phyloP scores from a whole-genome alignment of 2,888 invertebrate genomes.

The Sicus ferrugineus region DNA sequence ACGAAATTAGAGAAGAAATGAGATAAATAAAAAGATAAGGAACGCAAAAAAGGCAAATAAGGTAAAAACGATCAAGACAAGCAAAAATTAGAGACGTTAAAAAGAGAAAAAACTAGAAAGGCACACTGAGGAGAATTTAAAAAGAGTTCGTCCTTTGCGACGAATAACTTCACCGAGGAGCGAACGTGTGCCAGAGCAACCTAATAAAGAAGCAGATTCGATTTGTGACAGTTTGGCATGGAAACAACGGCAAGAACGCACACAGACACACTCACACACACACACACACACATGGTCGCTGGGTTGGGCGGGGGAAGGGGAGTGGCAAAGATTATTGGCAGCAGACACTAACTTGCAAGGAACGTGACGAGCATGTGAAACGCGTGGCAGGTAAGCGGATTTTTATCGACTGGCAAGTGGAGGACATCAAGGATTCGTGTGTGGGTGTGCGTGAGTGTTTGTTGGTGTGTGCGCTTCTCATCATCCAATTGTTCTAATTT shows the following conservation, averaged over 20 bases:
- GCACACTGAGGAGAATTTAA: background rate
- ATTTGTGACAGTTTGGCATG: constrained; percentile 19
- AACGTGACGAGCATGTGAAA: constrained; percentile 55
- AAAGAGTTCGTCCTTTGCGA: background rate
- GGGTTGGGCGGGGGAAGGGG: background rate
- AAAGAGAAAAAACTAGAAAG: background rate
- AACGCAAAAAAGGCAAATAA: background rate
- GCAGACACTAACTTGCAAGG: constrained; percentile 50
- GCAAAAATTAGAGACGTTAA: background rate
- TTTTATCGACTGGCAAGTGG: background rate
- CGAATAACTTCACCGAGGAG: background rate
- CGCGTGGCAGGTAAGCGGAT: constrained; percentile 12
- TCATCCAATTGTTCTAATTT: constrained; percentile 28
- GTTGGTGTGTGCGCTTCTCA: background rate
- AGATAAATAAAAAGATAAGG: background rate
- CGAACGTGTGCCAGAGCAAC: too few species aligned
- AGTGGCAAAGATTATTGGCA: constrained; percentile 24
- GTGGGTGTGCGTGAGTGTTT: background rate
- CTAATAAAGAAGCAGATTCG: constrained; percentile 25
- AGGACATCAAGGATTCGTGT: too few species aligned
- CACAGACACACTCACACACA: background rate
- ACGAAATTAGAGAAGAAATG: background rate
- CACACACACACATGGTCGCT: too few species aligned
- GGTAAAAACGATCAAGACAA: background rate
- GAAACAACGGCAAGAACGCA: background rate